Conservation (phyloP, 2,113 vertebrate species). For the Notiomystis cincta region DNA sequence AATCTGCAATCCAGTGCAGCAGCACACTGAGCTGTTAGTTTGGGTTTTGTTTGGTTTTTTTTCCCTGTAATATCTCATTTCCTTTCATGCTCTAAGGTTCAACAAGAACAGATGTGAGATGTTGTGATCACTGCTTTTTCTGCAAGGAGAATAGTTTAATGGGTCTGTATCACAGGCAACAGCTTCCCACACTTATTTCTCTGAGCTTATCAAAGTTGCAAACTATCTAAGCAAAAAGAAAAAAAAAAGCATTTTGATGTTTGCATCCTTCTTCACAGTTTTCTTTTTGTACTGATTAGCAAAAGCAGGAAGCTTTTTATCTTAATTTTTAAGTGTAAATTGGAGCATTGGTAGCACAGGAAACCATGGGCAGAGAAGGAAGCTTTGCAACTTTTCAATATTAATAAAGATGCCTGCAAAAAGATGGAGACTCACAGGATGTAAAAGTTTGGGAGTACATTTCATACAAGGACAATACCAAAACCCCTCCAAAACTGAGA, state of each 20-base stretch:
- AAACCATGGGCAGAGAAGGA: not conserved
- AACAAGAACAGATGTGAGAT: slow-evolving; percentile 37
- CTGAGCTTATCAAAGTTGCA: slow-evolving; percentile 8
- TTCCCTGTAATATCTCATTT: not conserved
- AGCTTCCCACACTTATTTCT: slow-evolving; percentile 10
- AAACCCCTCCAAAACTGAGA: not conserved
- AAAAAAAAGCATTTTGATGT: not conserved
- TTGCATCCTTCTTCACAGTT: not conserved
- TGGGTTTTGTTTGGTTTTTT: rapidly evolving
- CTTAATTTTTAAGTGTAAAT: slow-evolving; percentile 6
- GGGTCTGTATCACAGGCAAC: not conserved
- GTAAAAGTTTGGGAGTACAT: not conserved
- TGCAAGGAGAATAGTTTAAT: slow-evolving; percentile 1
- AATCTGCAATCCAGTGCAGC: not conserved
- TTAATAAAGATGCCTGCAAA: not conserved
- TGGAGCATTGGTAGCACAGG: not conserved
- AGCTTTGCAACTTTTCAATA: not conserved
- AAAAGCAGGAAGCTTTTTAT: not conserved
- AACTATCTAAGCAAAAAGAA: not conserved
- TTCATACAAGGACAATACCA: not conserved
- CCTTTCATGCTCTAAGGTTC: slow-evolving; percentile 13
- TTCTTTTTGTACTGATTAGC: not conserved
- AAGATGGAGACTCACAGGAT: not conserved
- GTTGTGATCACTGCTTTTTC: slow-evolving; percentile 16
- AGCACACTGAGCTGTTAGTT: not conserved